Conservation (phyloP, 2,797 vertebrate genomes). For the Danio jaintianensis region DNA sequence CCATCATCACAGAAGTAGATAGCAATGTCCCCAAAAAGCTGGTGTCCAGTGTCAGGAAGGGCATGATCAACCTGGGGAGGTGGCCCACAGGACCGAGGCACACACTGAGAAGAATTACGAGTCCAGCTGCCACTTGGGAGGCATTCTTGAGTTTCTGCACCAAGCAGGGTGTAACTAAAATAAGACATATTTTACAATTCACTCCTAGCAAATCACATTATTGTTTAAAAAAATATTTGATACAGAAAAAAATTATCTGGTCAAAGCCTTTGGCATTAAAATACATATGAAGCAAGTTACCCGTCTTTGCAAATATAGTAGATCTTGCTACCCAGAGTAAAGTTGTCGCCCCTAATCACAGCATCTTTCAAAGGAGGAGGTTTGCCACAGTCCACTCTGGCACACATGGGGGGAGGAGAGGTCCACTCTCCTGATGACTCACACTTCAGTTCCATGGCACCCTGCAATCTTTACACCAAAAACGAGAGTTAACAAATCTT, state of each 20-base stretch:
- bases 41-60: slow-evolving; percentile 88
- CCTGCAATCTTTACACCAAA: slow-evolving; percentile 86
- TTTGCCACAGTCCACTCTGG: slow-evolving; percentile 82
- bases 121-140: slow-evolving; percentile 88
- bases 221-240: background rate
- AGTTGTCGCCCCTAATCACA: slow-evolving; percentile 79
- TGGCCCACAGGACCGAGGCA: slow-evolving; percentile 93
- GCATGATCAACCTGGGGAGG: slow-evolving; percentile 92
- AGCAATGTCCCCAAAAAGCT: slow-evolving; percentile 91
- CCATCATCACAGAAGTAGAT: slow-evolving; percentile 95
- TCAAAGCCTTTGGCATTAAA: background rate
- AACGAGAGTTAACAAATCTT: slow-evolving; percentile 28
- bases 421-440: slow-evolving; percentile 89
- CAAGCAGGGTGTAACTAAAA: slow-evolving; percentile 89
- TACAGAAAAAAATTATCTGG: background rate
- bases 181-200: slow-evolving; percentile 30
- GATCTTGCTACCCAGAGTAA: slow-evolving; percentile 86
- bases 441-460: slow-evolving; percentile 84
- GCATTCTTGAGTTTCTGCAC: slow-evolving; percentile 87
- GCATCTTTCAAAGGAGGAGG: slow-evolving; percentile 89
- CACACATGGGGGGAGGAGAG: slow-evolving; percentile 82
- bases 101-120: slow-evolving; percentile 85
- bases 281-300: slow-evolving; percentile 75
- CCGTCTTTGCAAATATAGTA: slow-evolving; percentile 95
- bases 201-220: background rate